phyloP scores from a whole-genome alignment of 2,888 invertebrate species.

The Ligdia adustata region DNA sequence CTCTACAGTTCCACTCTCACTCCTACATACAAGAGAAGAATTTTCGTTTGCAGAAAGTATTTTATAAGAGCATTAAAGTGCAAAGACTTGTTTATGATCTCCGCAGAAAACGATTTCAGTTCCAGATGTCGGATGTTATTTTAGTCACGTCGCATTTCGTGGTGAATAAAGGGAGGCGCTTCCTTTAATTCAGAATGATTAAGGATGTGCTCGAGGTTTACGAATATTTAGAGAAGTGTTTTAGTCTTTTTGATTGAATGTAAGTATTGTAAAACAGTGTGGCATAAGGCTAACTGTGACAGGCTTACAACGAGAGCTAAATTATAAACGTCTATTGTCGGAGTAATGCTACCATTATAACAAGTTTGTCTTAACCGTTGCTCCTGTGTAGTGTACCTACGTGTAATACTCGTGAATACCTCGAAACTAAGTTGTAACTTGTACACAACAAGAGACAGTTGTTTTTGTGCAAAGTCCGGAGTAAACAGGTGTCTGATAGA shows the following conservation, averaged over 20 bases:
- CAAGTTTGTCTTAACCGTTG: no score
- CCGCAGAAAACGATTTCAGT: slow-evolving; percentile 15
- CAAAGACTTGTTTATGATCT: slow-evolving; percentile 21
- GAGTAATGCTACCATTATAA: no score
- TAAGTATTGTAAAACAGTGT: no score
- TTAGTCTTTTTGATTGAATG: no score
- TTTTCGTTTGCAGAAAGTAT: slow-evolving; percentile 19
- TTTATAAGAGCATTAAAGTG: slow-evolving; percentile 17
- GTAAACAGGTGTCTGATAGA: slow-evolving; percentile 19
- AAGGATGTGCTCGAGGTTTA: not conserved
- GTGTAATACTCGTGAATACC: not conserved
- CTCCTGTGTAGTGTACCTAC: no score
- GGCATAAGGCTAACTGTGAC: no score
- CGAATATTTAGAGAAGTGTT: slow-evolving; percentile 11
- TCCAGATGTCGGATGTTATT: slow-evolving; percentile 22
- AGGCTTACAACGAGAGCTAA: no score
- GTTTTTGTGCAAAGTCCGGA: slow-evolving; percentile 11
- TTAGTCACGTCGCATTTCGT: slow-evolving; percentile 23
- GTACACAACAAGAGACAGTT: slow-evolving; percentile 6
- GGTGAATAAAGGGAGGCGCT: slow-evolving; percentile 20
- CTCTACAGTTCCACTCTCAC: no score
- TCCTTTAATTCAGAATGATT: slow-evolving; percentile 15
- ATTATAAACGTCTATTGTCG: no score
- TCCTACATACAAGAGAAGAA: no score
- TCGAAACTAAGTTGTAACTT: not conserved